A percentile compares a stretch with the other conserved stretches of the same genome.
Evolutionary conservation across 2,113 vertebrate species (phyloP).

Genomic region (Gobio gobio): DNA sequence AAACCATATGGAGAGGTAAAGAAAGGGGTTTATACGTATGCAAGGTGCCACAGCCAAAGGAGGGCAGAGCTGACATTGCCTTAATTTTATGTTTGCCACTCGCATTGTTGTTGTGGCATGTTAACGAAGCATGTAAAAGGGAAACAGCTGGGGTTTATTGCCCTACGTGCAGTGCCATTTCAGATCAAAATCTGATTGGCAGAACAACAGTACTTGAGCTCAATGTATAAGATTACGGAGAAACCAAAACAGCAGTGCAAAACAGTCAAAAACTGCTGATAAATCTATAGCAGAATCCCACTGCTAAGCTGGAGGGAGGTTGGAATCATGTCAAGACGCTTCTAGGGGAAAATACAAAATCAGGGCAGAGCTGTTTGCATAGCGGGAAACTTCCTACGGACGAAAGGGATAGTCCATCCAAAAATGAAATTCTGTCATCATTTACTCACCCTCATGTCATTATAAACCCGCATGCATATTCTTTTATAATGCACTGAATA

Average conservation of each 20-base stretch:
- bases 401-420: background rate
- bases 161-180: background rate
- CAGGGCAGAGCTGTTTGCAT: background rate
- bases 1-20: conserved; percentile 7
- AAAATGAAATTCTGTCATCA: background rate
- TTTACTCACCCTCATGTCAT: too few relatives aligned
- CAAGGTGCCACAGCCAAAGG: conserved; percentile 10
- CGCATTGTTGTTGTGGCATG: background rate
- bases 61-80: background rate
- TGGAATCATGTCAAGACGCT: background rate
- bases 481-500: too few relatives aligned
- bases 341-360: background rate
- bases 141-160: conserved; percentile 15
- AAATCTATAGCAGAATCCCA: background rate
- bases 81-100: background rate
- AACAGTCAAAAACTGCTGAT: background rate
- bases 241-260: background rate
- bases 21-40: background rate
- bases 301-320: background rate
- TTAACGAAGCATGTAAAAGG: conserved; percentile 21
- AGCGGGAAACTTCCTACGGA: background rate
- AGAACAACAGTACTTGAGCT: background rate
- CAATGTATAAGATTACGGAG: background rate
- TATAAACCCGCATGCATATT: too few relatives aligned
- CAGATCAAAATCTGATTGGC: background rate